Percentiles rank a stretch among this genome's conserved stretches.
These are phyloP conservation scores for Garra rufa DNA, from an alignment of 2,113 vertebrate species.

Conservation along the genomic window DNA sequence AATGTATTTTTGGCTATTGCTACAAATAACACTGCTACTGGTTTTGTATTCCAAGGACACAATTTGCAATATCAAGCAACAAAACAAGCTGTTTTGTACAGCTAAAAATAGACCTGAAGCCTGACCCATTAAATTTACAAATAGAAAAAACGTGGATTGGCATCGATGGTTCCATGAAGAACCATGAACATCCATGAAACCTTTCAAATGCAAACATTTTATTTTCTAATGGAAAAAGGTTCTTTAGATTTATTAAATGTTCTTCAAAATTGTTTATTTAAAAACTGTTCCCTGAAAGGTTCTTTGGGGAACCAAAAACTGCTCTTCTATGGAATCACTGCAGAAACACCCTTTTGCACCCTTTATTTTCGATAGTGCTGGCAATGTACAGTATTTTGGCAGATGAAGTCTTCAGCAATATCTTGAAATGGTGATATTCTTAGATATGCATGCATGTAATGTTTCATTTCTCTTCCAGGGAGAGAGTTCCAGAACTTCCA, in stretches of 20 bases:
- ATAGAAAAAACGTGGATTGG: too few relatives aligned
- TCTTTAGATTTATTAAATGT: too few relatives aligned
- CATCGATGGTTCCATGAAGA: background rate
- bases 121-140: too few relatives aligned
- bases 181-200: background rate
- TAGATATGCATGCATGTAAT: background rate
- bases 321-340: background rate
- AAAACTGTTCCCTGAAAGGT: too few relatives aligned
- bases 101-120: too few relatives aligned
- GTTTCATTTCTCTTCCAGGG: conserved; percentile 60
- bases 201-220: background rate
- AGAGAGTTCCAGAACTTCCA: conserved; percentile 71
- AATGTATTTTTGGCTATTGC: too few relatives aligned
- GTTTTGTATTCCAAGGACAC: too few relatives aligned
- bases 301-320: background rate
- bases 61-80: too few relatives aligned
- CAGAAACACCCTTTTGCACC: background rate
- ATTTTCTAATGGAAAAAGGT: background rate
- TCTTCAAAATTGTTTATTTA: too few relatives aligned
- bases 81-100: too few relatives aligned
- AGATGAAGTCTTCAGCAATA: background rate
- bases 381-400: background rate
- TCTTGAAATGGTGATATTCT: background rate
- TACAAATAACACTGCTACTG: too few relatives aligned
- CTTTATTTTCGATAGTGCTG: background rate